Evolutionary conservation across 2,113 vertebrate species (phyloP), one percentile per base, ranked within the genome.

Genomic region (Stegostoma tigrinum): DNA sequence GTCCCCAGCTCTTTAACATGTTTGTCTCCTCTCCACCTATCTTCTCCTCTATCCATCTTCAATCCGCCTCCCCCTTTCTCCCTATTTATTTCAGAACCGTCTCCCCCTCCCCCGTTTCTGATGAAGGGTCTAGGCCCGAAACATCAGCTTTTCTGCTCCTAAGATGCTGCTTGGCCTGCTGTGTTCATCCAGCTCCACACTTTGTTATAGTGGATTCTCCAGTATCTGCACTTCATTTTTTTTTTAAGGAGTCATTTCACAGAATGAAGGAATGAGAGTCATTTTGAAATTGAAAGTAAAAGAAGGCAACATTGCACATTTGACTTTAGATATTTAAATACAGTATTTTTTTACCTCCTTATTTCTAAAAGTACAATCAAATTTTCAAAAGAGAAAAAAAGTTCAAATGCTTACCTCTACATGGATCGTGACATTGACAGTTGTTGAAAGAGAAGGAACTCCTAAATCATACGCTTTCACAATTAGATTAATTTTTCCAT

Each of bases 381-480:
- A 23, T 93, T 21, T 38, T 6, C 7, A 93, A 66, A 42, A 38
- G 15, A 38, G 19, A 34, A 7, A 17, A 61, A 12, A 91, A 21
- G 61, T 93, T 93, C 30, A 66, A 93, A 93, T 23, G 83, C 97
- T 97, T 97, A 99, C 99, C 98, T 97, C 98, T 67, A 99, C 96
- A 0, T 96, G 98, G 97, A 99, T 97, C 96, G 96, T 97, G 96
- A 99, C 97, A 0, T 96, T 96, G 91, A 97, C 98, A 0, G 0
- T 80, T 17, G 97, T 96, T 67, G 96, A 98, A 94, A 96, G 95
- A 0, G 96, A 64, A 0, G 98, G 97, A 0, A 1, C 0, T 0
- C 99, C 99, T 0, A 97, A 96, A 96, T 99, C 99, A 1, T 98
- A 96, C 80, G 98, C 98, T 0, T 96, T 96, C 95, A 99, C 97